Evolutionary conservation across 2,113 vertebrate genomes (phyloP).

Genomic region (Rhabdornis inornatus): DNA sequence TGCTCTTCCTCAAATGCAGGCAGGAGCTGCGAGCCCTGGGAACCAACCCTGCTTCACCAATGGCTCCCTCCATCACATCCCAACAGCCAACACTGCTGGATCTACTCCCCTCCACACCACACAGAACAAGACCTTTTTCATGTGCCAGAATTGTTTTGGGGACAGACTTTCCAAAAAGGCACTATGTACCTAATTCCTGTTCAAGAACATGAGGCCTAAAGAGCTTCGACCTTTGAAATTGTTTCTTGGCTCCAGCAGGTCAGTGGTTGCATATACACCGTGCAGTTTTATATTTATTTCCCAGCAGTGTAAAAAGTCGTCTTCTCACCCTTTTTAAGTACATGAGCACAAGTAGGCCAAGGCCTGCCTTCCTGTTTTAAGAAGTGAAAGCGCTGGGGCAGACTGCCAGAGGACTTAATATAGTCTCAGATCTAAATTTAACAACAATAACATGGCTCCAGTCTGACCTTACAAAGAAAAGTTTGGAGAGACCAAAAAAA

Average conservation of each 20-base stretch:
- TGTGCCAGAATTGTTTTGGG: not conserved
- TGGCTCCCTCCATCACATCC: not conserved
- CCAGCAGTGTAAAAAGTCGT: conserved; percentile 33
- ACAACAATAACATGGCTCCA: conserved; percentile 79
- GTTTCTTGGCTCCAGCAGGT: not conserved
- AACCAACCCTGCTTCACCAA: not conserved
- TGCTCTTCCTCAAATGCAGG: not conserved
- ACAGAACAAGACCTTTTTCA: not conserved
- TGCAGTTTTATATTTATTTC: not conserved
- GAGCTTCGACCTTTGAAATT: not conserved
- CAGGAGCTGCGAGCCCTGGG: not conserved
- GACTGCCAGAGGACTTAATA: conserved; percentile 74
- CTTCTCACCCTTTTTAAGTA: conserved; percentile 55
- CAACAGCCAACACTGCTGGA: not conserved
- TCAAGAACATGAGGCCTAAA: not conserved
- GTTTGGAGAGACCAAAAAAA: not conserved
- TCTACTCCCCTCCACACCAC: not conserved
- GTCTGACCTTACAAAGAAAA: conserved; percentile 75
- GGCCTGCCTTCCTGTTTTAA: conserved; percentile 79
- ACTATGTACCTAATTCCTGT: not conserved
- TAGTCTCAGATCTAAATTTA: conserved; percentile 83
- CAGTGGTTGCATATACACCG: not conserved
- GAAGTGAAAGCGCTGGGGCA: conserved; percentile 80
- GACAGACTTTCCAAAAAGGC: not conserved
- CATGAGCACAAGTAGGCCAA: conserved; percentile 64